These are phyloP conservation scores for Drosophila melanica DNA, from an alignment of 1,140 invertebrate species.

Conservation along the genomic window DNA sequence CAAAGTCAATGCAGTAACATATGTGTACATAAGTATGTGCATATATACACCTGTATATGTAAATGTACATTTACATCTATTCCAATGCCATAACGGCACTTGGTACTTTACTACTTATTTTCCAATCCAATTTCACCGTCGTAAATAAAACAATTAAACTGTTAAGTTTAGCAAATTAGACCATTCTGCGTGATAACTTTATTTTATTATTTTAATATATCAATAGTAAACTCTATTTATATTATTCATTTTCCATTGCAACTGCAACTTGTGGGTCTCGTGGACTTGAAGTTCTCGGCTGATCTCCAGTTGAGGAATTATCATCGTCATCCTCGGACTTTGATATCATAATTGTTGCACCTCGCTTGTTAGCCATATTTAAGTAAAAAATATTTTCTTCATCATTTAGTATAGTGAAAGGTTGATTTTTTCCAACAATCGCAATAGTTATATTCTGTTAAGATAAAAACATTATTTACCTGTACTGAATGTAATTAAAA, in stretches of 20 bases:
- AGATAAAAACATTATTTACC: background rate
- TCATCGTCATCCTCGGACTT: constrained; percentile 36
- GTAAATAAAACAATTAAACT: too few species aligned
- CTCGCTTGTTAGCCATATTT: constrained; percentile 25
- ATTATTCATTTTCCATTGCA: constrained; percentile 41
- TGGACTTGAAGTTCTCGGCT: constrained; percentile 4
- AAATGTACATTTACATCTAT: too few species aligned
- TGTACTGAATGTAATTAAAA: background rate
- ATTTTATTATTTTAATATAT: constrained; percentile 23
- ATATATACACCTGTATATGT: too few species aligned
- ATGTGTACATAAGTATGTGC: too few species aligned
- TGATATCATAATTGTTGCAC: background rate
- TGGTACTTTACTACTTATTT: too few species aligned
- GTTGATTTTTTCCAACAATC: constrained; percentile 88
- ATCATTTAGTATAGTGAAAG: constrained; percentile 93
- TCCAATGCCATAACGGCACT: too few species aligned
- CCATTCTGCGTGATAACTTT: too few species aligned
- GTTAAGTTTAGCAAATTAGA: too few species aligned
- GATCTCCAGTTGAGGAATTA: constrained; percentile 8
- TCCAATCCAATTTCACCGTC: too few species aligned
- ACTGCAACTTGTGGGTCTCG: constrained; percentile 36
- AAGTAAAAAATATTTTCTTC: constrained; percentile 89
- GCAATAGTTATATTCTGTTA: constrained; percentile 62
- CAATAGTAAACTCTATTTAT: constrained; percentile 12
- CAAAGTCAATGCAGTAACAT: too few species aligned